Evolutionary conservation across 2,888 invertebrate genomes (phyloP).

Genomic region (Pterostichus niger): DNA sequence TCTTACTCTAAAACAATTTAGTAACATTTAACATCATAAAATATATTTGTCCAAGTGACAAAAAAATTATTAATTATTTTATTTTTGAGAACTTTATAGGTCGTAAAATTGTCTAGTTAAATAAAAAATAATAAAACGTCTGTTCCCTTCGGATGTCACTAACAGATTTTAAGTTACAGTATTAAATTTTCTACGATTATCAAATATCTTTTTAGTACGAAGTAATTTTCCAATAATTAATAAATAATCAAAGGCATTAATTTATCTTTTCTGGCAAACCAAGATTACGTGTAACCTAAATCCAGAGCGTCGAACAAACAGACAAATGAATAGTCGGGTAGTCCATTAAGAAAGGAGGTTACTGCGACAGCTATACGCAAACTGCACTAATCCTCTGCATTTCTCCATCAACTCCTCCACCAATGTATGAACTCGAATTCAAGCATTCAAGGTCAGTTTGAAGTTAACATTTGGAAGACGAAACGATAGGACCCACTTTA

Average conservation of each 20-base stretch:
- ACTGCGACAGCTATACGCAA: neutral
- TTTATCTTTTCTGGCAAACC: constrained; percentile 21
- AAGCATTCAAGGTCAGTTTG: too few species aligned
- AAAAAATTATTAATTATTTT: too few species aligned
- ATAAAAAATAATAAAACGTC: too few species aligned
- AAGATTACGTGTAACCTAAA: constrained; percentile 28
- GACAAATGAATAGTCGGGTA: constrained; percentile 31
- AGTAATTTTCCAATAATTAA: neutral
- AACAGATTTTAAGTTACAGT: constrained; percentile 15
- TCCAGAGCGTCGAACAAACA: constrained; percentile 1
- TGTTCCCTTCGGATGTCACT: neutral
- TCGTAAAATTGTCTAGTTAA: too few species aligned
- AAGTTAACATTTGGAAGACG: too few species aligned
- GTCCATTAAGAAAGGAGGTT: constrained; percentile 8
- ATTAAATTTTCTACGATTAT: constrained; percentile 2
- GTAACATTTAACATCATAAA: too few species aligned
- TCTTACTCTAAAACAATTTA: too few species aligned
- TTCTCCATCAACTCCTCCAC: neutral
- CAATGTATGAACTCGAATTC: neutral
- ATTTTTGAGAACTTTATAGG: too few species aligned
- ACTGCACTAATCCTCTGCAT: neutral
- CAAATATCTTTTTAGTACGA: neutral
- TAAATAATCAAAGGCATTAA: constrained; percentile 7
- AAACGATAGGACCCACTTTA: too few species aligned
- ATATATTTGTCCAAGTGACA: too few species aligned